Evolutionary conservation across 2,113 vertebrate genomes (phyloP).

Genomic region (Gadus macrocephalus): DNA sequence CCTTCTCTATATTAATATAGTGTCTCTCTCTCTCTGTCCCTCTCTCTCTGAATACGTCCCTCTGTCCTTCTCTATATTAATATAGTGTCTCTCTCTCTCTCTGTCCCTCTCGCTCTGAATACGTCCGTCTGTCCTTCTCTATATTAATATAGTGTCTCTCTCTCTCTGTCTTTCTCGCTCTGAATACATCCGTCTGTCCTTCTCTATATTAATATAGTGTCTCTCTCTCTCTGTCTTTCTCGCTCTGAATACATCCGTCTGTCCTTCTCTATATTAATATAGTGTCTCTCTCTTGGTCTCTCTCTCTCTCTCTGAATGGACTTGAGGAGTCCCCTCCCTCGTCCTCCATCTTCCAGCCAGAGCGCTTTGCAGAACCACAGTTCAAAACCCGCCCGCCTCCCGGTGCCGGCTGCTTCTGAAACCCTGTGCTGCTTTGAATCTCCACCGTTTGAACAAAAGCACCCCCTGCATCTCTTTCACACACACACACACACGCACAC

Average conservation of each 20-base stretch:
- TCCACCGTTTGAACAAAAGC: slow-evolving; percentile 57
- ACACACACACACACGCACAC: not conserved
- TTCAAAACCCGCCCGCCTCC: slow-evolving; percentile 67
- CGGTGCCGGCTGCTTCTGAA: slow-evolving; percentile 65
- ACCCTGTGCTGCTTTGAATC: slow-evolving; percentile 67
- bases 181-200: slow-evolving; percentile 13
- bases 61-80: not conserved
- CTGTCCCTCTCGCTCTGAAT: slow-evolving; percentile 27
- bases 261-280: not conserved
- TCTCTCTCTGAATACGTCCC: slow-evolving; percentile 19
- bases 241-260: slow-evolving; percentile 30
- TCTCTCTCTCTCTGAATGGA: slow-evolving; percentile 25
- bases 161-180: slow-evolving; percentile 24
- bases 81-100: slow-evolving; percentile 6
- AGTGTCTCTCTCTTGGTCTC: not conserved
- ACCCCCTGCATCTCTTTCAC: slow-evolving; percentile 60
- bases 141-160: slow-evolving; percentile 5
- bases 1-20: not conserved
- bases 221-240: slow-evolving; percentile 21
- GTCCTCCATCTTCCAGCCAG: slow-evolving; percentile 33
- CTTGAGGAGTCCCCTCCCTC: slow-evolving; percentile 56
- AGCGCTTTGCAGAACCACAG: slow-evolving; percentile 61
- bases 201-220: slow-evolving; percentile 31
- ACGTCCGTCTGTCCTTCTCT: slow-evolving; percentile 9
- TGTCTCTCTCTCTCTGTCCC: slow-evolving; percentile 17